Conservation (phyloP, 2,113 vertebrate species). For the Gobius niger region DNA sequence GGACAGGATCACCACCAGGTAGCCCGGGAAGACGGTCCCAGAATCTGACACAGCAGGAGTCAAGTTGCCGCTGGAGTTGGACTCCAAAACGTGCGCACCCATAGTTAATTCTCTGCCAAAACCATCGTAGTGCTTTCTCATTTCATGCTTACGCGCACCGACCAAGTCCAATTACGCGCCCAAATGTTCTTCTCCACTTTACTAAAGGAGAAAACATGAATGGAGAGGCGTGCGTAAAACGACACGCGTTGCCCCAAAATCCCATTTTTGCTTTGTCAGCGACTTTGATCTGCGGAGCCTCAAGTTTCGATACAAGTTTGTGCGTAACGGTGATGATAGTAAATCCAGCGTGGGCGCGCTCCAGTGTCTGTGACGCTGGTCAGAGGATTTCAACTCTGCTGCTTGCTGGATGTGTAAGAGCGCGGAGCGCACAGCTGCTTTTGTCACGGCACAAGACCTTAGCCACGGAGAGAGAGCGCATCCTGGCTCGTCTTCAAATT, state of each 20-base stretch:
- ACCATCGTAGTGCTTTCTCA: conserved; percentile 37
- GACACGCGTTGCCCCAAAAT: conserved; percentile 22
- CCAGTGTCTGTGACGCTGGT: background rate
- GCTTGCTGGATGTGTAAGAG: conserved; percentile 27
- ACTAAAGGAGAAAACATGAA: conserved; percentile 20
- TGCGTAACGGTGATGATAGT: background rate
- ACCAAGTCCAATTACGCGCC: conserved; percentile 28
- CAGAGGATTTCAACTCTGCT: background rate
- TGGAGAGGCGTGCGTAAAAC: conserved; percentile 11
- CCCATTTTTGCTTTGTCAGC: conserved; percentile 28
- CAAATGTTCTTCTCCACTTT: conserved; percentile 38
- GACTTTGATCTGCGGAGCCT: background rate
- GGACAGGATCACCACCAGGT: conserved; percentile 70
- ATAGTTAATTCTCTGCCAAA: conserved; percentile 40
- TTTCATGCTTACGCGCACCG: conserved; percentile 15
- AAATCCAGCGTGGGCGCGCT: conserved; percentile 7
- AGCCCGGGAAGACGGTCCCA: conserved; percentile 52
- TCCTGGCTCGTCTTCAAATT: conserved; percentile 47
- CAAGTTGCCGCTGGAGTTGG: conserved; percentile 71
- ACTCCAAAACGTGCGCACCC: conserved; percentile 66
- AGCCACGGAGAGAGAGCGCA: background rate
- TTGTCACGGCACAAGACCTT: conserved; percentile 10
- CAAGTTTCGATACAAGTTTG: background rate
- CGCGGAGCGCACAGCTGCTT: conserved; percentile 31
- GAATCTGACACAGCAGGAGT: conserved; percentile 55